A percentile compares a stretch with the other conserved stretches of the same genome.
Evolutionary conservation across 2,113 vertebrate species (phyloP).

Genomic region (Crotalus horridus): DNA sequence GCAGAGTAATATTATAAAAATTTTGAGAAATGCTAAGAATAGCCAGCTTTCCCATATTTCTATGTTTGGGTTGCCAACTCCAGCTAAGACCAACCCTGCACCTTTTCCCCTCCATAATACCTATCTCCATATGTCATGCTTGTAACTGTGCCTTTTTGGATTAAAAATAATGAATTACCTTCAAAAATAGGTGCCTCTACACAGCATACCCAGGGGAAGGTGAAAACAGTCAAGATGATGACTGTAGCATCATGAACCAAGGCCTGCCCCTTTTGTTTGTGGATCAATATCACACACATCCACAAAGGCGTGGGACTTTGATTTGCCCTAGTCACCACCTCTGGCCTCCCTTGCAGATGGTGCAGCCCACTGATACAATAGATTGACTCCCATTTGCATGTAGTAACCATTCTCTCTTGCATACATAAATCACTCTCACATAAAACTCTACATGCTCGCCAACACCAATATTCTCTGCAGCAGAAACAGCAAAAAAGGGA

Average conservation of each 20-base stretch:
- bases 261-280: neutral
- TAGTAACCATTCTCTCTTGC: neutral
- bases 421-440: neutral
- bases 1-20: neutral
- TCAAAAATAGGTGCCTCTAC: neutral
- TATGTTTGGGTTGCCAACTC: neutral
- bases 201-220: neutral
- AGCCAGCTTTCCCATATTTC: neutral
- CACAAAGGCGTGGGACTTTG: neutral
- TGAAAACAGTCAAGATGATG: neutral
- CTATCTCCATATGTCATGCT: neutral
- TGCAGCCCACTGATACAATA: neutral
- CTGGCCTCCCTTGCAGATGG: neutral
- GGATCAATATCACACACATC: neutral
- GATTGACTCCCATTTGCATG: neutral
- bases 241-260: neutral
- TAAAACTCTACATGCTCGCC: neutral
- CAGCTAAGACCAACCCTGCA: neutral
- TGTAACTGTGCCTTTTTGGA: neutral
- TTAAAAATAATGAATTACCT: no score
- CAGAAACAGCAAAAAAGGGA: neutral
- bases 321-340: neutral
- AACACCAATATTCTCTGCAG: neutral
- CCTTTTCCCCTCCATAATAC: neutral
- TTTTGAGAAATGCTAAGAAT: neutral